A percentile compares a stretch with the other conserved stretches of the same genome.
Conservation (phyloP, 53 echinoderm and acorn worm genomes). For the Patiria pectinifera region DNA sequence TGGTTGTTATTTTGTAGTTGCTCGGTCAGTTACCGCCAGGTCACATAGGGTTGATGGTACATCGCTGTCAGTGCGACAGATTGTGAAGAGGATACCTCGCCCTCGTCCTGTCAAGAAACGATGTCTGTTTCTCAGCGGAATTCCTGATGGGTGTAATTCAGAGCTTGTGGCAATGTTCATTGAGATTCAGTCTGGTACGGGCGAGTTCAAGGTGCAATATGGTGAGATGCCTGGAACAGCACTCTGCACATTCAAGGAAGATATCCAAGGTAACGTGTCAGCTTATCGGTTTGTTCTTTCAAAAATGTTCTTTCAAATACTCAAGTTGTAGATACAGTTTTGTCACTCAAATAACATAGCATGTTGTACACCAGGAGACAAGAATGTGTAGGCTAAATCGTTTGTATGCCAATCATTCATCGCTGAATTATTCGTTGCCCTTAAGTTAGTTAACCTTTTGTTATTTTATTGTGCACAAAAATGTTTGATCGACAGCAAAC, state of each 20-base stretch:
- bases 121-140: constrained; percentile 49
- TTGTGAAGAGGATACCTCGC: constrained; percentile 17
- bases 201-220: constrained; percentile 40
- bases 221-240: constrained; percentile 61
- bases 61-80: neutral
- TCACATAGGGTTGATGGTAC: neutral
- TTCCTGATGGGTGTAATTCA: constrained; percentile 46
- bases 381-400: too few species aligned
- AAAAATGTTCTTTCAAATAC: neutral
- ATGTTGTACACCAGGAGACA: too few species aligned
- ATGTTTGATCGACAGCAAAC: neutral
- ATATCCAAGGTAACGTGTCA: constrained; percentile 39
- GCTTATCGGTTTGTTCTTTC: neutral
- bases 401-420: too few species aligned
- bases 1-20: constrained; percentile 2
- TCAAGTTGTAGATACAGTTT: too few species aligned
- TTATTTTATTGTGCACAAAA: too few species aligned
- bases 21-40: neutral
- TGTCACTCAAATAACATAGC: too few species aligned
- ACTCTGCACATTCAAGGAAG: constrained; percentile 16
- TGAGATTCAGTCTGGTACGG: neutral
- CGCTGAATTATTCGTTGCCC: too few species aligned
- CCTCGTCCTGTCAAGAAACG: constrained; percentile 28
- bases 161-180: constrained; percentile 43
- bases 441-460: too few species aligned